Evolutionary conservation across 2,888 invertebrate species (phyloP), one percentile per base, ranked within the genome.

Genomic region (Biston stratarius): DNA sequence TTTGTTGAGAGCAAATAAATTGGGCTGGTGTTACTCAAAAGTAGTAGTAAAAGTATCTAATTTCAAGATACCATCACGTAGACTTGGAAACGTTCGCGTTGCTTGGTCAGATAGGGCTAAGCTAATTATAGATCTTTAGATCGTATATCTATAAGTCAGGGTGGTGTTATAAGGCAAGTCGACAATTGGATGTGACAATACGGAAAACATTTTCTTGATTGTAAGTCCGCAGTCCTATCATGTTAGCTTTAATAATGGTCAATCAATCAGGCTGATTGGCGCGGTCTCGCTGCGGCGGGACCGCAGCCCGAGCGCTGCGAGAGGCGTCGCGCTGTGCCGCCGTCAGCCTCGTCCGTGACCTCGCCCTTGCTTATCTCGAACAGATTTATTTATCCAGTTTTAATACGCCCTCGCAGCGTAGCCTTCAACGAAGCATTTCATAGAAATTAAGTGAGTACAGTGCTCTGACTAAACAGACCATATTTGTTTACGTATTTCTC

Each of bases 281-380:
- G 61, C 55, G 58, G 75, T 77, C 75, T 71, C 74, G 74, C 73
- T 74, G 73, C 71, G 36, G 14, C 72, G 38, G 38, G 71, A 11
- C 40, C 62, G 85, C 24, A 14, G 33, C 44, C 45, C 45, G 38
- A 62, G 11, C 33, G 57, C 24, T 51, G 45, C 51, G 69, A 67
- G 67, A 69, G 66, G 66, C 67, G 75, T 75, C 77, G 70, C 75
- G 74, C 72, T 24, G 24, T 3, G 24, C 24, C 24, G 24, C 24
- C 24, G 24, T 24, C 24, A 1, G 24, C n/a, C n/a, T n/a, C 75
- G 72, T 73, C 67, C 38, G 69, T 65, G 86, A 83, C 88, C 90
- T 89, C 85, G 89, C 83, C 86, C 84, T 83, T 83, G 82, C 84
- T 87, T 85, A 86, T 85, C 84, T 81, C 75, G 67, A 72, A 77